phyloP scores from a whole-genome alignment of 2,888 invertebrate genomes.

The Mallateleia sp. region DNA sequence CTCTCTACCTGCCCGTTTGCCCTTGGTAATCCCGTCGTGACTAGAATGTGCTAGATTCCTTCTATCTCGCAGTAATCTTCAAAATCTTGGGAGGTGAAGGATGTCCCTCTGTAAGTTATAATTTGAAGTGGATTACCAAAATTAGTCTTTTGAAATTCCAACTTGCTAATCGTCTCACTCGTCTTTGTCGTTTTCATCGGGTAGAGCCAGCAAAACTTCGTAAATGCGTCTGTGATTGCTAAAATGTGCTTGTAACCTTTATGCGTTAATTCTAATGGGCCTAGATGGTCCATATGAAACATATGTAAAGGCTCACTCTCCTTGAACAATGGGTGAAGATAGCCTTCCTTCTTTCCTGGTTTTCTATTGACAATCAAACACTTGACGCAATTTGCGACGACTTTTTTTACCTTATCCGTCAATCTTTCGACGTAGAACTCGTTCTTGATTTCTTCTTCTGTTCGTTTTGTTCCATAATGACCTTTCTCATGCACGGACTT shows the following conservation, averaged over 20 bases:
- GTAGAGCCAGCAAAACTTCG: slow-evolving; percentile 28
- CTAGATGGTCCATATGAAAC: slow-evolving; percentile 46
- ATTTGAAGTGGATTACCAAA: slow-evolving; percentile 87
- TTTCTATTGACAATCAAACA: slow-evolving; percentile 54
- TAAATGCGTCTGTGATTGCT: not conserved
- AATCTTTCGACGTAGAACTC: slow-evolving; percentile 41
- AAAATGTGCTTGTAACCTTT: not conserved
- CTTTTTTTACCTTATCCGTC: slow-evolving; percentile 31
- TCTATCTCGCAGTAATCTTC: slow-evolving; percentile 83
- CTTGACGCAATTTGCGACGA: slow-evolving; percentile 43
- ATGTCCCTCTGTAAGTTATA: slow-evolving; percentile 84
- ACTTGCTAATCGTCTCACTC: slow-evolving; percentile 78
- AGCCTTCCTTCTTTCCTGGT: slow-evolving; percentile 54
- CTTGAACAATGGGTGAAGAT: slow-evolving; percentile 51
- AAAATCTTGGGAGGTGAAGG: slow-evolving; percentile 81
- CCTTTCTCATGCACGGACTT: slow-evolving; percentile 24
- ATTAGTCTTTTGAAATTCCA: slow-evolving; percentile 81
- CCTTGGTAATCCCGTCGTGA: slow-evolving; percentile 82
- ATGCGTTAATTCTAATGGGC: slow-evolving; percentile 15
- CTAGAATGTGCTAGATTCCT: not conserved
- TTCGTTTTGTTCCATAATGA: slow-evolving; percentile 25
- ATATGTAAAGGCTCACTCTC: slow-evolving; percentile 34
- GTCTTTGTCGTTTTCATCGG: slow-evolving; percentile 10
- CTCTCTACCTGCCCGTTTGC: slow-evolving; percentile 87
- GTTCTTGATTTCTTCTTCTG: slow-evolving; percentile 39